These are phyloP conservation scores for Lerema accius DNA, from an alignment of 1,140 invertebrate genomes.

Conservation along the genomic window DNA sequence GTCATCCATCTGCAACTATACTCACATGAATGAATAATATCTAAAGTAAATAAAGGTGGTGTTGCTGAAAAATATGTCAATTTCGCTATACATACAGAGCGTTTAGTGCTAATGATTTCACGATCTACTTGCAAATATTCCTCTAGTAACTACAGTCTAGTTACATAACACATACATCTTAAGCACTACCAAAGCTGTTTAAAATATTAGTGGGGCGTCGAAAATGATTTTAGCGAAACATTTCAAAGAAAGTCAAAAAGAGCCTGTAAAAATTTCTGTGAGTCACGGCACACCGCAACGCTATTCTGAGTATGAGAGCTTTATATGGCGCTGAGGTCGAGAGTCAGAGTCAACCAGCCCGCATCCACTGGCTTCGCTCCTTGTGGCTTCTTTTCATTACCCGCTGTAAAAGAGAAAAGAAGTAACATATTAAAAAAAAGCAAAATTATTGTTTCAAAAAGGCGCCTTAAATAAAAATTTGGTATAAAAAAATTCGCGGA, in stretches of 20 bases:
- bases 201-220: not conserved
- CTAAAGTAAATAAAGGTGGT: no score
- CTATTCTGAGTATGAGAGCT: constrained; percentile 18
- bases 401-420: constrained; percentile 9
- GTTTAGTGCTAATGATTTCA: no score
- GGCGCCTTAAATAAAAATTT: no score
- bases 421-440: constrained; percentile 2
- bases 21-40: no score
- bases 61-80: no score
- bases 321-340: constrained; percentile 13
- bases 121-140: no score
- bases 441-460: constrained; percentile 9
- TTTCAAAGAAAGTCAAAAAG: constrained; percentile 11
- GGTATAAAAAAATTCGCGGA: no score
- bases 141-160: no score
- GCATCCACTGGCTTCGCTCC: constrained; percentile 1
- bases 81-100: no score
- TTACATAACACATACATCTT: no score
- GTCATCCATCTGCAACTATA: no score
- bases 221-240: constrained; percentile 9
- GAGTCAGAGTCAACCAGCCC: constrained; percentile 25
- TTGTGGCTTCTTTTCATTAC: constrained; percentile 27
- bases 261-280: constrained; percentile 8
- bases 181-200: no score
- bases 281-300: constrained; percentile 9